Conservation (phyloP, 2,113 vertebrate species). For the Sisor rabdophorus region DNA sequence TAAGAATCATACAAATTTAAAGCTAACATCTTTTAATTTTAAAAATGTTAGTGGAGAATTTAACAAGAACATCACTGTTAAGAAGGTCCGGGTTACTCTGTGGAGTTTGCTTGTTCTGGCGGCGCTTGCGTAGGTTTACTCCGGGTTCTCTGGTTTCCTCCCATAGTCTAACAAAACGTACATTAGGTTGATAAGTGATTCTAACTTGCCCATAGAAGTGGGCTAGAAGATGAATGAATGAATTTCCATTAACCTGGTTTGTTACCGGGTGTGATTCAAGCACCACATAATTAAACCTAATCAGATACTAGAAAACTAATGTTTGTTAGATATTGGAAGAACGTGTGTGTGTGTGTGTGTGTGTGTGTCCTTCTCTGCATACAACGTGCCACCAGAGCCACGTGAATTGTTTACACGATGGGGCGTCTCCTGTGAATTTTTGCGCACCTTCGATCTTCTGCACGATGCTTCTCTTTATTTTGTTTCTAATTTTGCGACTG, state of each 20-base stretch:
- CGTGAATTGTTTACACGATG: conserved; percentile 11
- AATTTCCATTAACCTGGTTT: neutral
- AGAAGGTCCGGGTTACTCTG: too few species aligned
- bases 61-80: too few species aligned
- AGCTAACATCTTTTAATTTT: too few species aligned
- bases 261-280: neutral
- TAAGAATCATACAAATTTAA: too few species aligned
- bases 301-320: neutral
- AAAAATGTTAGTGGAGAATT: too few species aligned
- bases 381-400: conserved; percentile 40
- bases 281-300: neutral
- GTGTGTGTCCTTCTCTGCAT: conserved; percentile 10
- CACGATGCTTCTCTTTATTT: conserved; percentile 9
- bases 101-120: too few species aligned
- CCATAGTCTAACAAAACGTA: too few species aligned
- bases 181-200: too few species aligned
- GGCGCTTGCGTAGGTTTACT: too few species aligned
- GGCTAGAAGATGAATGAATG: too few species aligned
- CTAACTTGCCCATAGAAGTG: too few species aligned
- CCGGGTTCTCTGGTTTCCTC: too few species aligned
- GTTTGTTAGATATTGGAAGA: conserved; percentile 10
- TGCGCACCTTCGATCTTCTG: conserved; percentile 33
- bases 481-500: neutral
- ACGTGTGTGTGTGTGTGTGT: conserved; percentile 1
- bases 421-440: neutral